phyloP scores from a whole-genome alignment of 2,888 invertebrate species.

The Ecliptopera silaceata region DNA sequence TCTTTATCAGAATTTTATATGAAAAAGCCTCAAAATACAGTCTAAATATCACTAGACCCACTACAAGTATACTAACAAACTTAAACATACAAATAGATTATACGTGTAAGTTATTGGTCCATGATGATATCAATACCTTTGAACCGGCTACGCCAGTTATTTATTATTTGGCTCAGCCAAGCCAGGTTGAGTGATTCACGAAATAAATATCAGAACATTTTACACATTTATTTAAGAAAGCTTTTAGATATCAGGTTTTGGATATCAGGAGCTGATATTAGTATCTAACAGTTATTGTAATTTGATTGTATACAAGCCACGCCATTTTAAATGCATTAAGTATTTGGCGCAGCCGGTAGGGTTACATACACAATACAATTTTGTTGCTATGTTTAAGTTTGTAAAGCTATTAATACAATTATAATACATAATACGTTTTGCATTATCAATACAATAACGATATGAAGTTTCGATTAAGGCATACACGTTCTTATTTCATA shows the following conservation, averaged over 20 bases:
- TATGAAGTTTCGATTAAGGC: constrained; percentile 79
- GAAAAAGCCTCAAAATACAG: constrained; percentile 71
- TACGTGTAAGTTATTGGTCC: not conserved
- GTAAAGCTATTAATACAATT: constrained; percentile 16
- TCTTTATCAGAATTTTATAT: constrained; percentile 49
- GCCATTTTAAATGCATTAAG: not conserved
- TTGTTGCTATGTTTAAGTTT: constrained; percentile 21
- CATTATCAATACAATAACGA: constrained; percentile 79
- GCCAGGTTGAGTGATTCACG: not conserved
- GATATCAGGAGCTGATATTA: too few relatives aligned
- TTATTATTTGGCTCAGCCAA: not conserved
- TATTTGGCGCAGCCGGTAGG: constrained; percentile 1
- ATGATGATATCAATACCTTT: too few relatives aligned
- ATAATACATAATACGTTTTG: constrained; percentile 45
- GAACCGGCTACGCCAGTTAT: not conserved
- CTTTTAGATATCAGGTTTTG: too few relatives aligned
- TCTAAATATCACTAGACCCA: constrained; percentile 57
- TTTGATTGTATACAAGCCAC: not conserved
- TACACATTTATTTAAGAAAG: too few relatives aligned
- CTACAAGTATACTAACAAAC: constrained; percentile 42
- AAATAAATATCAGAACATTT: too few relatives aligned
- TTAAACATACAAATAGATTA: constrained; percentile 11
- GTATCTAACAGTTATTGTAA: too few relatives aligned
- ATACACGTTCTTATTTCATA: constrained; percentile 79
- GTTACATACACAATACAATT: constrained; percentile 1